Conservation (phyloP, 2,888 invertebrate species). For the Caenorhabditis parvicauda region DNA sequence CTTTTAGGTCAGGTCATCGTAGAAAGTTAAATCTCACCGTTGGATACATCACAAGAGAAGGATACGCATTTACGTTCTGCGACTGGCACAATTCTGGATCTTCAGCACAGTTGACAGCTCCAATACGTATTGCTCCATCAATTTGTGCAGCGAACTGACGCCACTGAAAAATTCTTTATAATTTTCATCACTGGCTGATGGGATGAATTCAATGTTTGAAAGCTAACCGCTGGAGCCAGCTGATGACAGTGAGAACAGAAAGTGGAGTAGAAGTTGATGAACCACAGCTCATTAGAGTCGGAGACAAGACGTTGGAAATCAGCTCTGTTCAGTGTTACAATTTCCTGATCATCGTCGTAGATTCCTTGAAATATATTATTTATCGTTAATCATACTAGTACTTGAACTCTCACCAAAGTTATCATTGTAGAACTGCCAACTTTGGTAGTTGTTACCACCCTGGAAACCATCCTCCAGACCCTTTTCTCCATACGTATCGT, state of each 20-base stretch:
- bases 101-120: constrained; percentile 84
- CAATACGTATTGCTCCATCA: constrained; percentile 78
- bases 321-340: constrained; percentile 75
- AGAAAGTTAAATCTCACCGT: constrained; percentile 65
- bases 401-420: constrained; percentile 71
- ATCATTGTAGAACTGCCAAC: constrained; percentile 78
- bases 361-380: constrained; percentile 67
- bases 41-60: constrained; percentile 75
- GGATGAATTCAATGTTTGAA: neutral
- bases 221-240: constrained; percentile 72
- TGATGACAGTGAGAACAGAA: constrained; percentile 82
- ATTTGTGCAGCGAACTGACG: constrained; percentile 76
- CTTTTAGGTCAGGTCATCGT: too few species aligned
- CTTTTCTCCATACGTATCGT: constrained; percentile 70
- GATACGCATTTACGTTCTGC: constrained; percentile 76
- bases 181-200: neutral
- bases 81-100: constrained; percentile 78
- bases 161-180: constrained; percentile 68
- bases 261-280: constrained; percentile 84
- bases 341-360: constrained; percentile 80
- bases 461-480: constrained; percentile 70
- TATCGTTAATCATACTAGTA: neutral
- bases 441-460: constrained; percentile 74
- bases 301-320: constrained; percentile 72
- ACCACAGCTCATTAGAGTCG: constrained; percentile 72